Percentiles rank a stretch among this genome's conserved stretches.
phyloP scores from a whole-genome alignment of 30 jellyfish, hydroid and myxozoan genomes.

The Hydractinia echinata region DNA sequence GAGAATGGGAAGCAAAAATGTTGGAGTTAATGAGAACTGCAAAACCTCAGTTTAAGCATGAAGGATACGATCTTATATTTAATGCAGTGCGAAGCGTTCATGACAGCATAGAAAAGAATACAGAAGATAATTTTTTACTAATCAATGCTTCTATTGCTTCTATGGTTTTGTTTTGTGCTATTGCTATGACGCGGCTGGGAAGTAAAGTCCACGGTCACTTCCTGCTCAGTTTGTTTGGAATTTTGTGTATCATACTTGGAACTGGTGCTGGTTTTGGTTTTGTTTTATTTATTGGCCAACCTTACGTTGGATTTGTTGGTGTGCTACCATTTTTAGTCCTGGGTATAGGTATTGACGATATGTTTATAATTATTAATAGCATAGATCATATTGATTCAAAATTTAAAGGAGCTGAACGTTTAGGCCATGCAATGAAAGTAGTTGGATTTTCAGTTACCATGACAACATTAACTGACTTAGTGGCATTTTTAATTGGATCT shows the following conservation, averaged over 20 bases:
- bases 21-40: slow-evolving; percentile 29
- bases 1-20: slow-evolving; percentile 56
- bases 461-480: slow-evolving; percentile 47
- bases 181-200: slow-evolving; percentile 49
- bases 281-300: slow-evolving; percentile 51
- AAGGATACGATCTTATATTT: slow-evolving; percentile 40
- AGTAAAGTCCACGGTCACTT: slow-evolving; percentile 67
- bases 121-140: slow-evolving; percentile 55
- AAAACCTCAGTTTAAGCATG: slow-evolving; percentile 8
- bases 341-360: slow-evolving; percentile 41
- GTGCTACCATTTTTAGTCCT: slow-evolving; percentile 84
- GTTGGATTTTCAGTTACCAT: slow-evolving; percentile 37
- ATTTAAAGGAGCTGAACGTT: not conserved
- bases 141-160: slow-evolving; percentile 51
- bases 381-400: slow-evolving; percentile 12
- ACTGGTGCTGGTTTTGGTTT: slow-evolving; percentile 90
- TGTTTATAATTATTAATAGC: slow-evolving; percentile 29
- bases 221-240: slow-evolving; percentile 59
- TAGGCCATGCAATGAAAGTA: slow-evolving; percentile 26
- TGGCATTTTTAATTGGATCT: slow-evolving; percentile 39
- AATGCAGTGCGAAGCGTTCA: slow-evolving; percentile 81
- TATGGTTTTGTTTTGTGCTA: slow-evolving; percentile 76
- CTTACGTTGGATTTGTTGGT: slow-evolving; percentile 86
- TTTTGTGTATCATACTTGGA: slow-evolving; percentile 68
- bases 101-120: slow-evolving; percentile 72